Evolutionary conservation across 2,888 invertebrate genomes (phyloP).

Genomic region (Spilarctia lutea): DNA sequence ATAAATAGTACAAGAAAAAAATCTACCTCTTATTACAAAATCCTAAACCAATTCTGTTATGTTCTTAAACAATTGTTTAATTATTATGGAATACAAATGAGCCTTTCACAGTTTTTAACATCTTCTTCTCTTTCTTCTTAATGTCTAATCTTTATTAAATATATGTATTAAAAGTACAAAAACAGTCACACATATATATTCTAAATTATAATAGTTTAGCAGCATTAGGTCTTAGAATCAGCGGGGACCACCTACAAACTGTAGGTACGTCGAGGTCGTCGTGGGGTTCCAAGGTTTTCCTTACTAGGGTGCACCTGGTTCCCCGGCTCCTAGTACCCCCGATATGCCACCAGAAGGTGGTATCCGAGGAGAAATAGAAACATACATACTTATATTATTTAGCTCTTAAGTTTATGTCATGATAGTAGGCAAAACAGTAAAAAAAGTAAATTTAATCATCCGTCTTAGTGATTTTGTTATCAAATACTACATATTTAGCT

Average conservation of each 20-base stretch:
- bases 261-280: too few relatives aligned
- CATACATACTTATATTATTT: too few relatives aligned
- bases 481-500: neutral
- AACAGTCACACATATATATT: neutral
- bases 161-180: conserved; percentile 2
- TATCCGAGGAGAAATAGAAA: too few relatives aligned
- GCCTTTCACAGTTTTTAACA: neutral
- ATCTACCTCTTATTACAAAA: neutral
- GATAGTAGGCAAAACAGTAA: neutral
- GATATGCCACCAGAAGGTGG: too few relatives aligned
- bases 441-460: neutral
- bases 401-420: too few relatives aligned
- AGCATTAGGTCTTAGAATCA: neutral
- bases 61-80: neutral
- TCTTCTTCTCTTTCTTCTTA: too few relatives aligned
- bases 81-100: neutral
- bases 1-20: too few relatives aligned
- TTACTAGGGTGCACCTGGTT: too few relatives aligned
- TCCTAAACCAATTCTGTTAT: neutral
- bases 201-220: neutral
- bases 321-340: too few relatives aligned
- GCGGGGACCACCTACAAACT: too few relatives aligned
- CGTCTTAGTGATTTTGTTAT: neutral
- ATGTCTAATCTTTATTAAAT: neutral
- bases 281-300: too few relatives aligned